phyloP scores from a whole-genome alignment of 2,797 vertebrate species.

The Scyliorhinus canicula region DNA sequence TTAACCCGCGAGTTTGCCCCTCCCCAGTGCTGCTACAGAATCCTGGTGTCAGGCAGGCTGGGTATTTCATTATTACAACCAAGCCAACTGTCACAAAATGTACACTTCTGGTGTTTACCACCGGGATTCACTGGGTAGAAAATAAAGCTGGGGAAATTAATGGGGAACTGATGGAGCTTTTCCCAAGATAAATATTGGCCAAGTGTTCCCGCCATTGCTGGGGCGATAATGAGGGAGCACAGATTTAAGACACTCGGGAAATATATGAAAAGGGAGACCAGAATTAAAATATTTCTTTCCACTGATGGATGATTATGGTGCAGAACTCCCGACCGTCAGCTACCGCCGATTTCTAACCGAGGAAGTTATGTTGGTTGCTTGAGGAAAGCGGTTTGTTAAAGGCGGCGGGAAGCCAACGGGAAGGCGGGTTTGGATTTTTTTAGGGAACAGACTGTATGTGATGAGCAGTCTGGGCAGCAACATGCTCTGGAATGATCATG shows the following conservation, averaged over 20 bases:
- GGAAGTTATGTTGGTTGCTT: neutral
- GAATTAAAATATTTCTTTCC: neutral
- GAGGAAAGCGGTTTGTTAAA: neutral
- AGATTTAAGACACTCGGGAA: neutral
- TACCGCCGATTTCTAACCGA: neutral
- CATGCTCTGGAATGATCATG: neutral
- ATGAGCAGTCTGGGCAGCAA: neutral
- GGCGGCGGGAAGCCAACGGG: neutral
- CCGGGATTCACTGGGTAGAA: neutral
- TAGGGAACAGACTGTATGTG: neutral
- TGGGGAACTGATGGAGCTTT: neutral
- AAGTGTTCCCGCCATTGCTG: neutral
- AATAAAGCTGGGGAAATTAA: neutral
- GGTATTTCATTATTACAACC: neutral
- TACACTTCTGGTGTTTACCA: slow-evolving; percentile 42
- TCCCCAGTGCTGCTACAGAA: neutral
- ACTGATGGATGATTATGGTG: neutral
- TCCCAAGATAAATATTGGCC: neutral
- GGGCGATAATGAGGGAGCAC: no score
- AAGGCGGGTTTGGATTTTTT: neutral
- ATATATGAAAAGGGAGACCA: neutral
- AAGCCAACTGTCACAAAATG: slow-evolving; percentile 40
- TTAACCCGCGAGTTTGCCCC: neutral
- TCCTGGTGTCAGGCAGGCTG: slow-evolving; percentile 39
- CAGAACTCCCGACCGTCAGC: neutral